Conservation (phyloP, 2,797 vertebrate species). For the Anguilla marmorata region DNA sequence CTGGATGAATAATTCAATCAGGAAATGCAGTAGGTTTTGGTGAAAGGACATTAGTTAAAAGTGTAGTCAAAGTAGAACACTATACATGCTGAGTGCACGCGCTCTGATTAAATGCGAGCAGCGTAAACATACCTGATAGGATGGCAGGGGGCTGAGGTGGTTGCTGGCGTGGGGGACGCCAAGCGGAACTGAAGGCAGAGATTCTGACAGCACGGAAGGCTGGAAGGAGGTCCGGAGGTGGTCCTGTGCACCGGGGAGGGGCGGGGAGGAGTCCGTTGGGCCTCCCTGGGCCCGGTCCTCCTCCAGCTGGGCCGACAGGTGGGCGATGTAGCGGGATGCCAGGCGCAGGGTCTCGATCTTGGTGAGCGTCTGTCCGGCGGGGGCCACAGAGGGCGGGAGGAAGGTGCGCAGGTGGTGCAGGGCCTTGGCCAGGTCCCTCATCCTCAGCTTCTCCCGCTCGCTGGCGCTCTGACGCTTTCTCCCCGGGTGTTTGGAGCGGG, state of each 20-base stretch:
- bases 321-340: conserved; percentile 73
- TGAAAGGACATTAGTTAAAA: background rate
- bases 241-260: conserved; percentile 33
- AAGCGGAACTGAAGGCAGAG: background rate
- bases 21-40: background rate
- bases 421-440: conserved; percentile 76
- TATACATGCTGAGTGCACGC: background rate
- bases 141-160: conserved; percentile 37
- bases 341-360: conserved; percentile 81
- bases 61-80: background rate
- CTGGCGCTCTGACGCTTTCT: conserved; percentile 71
- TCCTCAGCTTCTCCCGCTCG: conserved; percentile 78
- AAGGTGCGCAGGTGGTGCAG: conserved; percentile 72
- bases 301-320: conserved; percentile 75
- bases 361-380: conserved; percentile 75
- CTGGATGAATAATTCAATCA: background rate
- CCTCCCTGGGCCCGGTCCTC: conserved; percentile 60
- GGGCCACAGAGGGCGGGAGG: conserved; percentile 74
- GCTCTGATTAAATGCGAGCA: background rate
- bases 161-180: conserved; percentile 29
- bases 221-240: conserved; percentile 49
- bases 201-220: background rate
- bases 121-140: conserved; percentile 61
- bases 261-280: conserved; percentile 10
- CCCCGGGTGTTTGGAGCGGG: conserved; percentile 61